phyloP scores from a whole-genome alignment of 2,888 invertebrate genomes.

The Coecobrya sp. region DNA sequence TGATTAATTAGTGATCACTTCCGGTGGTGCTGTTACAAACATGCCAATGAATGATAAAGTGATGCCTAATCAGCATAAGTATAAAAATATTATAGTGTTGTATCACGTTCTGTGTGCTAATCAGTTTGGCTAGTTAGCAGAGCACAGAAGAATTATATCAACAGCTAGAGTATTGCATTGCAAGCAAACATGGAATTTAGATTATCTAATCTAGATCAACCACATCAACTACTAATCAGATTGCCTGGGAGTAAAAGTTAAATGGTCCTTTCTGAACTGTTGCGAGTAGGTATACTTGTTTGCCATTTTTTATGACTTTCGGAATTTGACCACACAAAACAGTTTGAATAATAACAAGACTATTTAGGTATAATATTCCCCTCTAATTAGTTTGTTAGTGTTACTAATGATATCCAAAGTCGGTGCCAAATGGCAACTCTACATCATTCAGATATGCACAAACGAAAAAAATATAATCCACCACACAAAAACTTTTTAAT shows the following conservation, averaged over 20 bases:
- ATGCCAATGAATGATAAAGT: conserved; percentile 19
- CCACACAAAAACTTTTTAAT: no score
- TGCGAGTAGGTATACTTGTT: not conserved
- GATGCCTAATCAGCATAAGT: not conserved
- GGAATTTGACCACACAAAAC: conserved; percentile 50
- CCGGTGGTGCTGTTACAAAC: conserved; percentile 62
- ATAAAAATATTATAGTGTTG: not conserved
- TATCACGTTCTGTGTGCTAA: not conserved
- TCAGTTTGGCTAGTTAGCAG: conserved; percentile 43
- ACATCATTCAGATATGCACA: conserved; percentile 22
- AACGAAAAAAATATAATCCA: not conserved
- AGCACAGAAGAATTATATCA: not conserved
- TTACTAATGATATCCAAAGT: conserved; percentile 11
- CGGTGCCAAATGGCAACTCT: not conserved
- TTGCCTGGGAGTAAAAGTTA: not conserved
- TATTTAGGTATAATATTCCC: conserved; percentile 5
- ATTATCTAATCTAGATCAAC: conserved; percentile 63
- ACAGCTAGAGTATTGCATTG: not conserved
- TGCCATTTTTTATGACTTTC: conserved; percentile 51
- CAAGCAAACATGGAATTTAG: conserved; percentile 55
- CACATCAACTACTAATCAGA: conserved; percentile 51
- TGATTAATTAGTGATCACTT: conserved; percentile 61
- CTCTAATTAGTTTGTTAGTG: not conserved
- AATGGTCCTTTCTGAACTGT: not conserved
- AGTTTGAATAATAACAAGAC: not conserved